Conservation (phyloP, 2,888 invertebrate species). For the Andrena dorsata region DNA sequence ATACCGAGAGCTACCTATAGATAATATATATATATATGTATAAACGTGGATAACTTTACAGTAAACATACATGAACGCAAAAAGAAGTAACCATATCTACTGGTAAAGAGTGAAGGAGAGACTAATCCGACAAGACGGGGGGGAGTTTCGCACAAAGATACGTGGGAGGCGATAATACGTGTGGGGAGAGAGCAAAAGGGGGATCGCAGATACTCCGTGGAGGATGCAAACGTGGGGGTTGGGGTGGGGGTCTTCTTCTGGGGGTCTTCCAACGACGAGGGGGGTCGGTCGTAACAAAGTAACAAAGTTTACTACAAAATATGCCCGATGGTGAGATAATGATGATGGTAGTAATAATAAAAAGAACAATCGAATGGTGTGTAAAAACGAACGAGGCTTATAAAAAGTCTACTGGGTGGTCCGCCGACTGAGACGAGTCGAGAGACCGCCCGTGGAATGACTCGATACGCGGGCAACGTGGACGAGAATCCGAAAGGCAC, state of each 20-base stretch:
- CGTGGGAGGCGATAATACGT: slow-evolving; percentile 23
- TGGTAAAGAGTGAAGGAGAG: slow-evolving; percentile 28
- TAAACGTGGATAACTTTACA: slow-evolving; percentile 78
- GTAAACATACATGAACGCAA: slow-evolving; percentile 78
- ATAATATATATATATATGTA: slow-evolving; percentile 35
- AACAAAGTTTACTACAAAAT: slow-evolving; percentile 68
- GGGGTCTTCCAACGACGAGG: slow-evolving; percentile 63
- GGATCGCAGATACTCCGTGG: slow-evolving; percentile 30
- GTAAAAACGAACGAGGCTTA: slow-evolving; percentile 58
- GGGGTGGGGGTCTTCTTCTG: neutral
- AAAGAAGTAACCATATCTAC: slow-evolving; percentile 58
- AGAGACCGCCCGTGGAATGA: slow-evolving; percentile 57
- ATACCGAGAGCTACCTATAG: slow-evolving; percentile 53
- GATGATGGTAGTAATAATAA: slow-evolving; percentile 27
- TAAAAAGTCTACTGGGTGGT: slow-evolving; percentile 44
- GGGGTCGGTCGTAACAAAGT: slow-evolving; percentile 67
- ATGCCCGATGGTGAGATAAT: slow-evolving; percentile 18
- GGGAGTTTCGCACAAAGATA: slow-evolving; percentile 36
- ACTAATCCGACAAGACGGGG: slow-evolving; percentile 43
- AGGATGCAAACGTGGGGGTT: slow-evolving; percentile 8
- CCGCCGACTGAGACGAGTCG: slow-evolving; percentile 31
- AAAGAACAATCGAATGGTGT: slow-evolving; percentile 20
- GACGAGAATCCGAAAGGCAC: slow-evolving; percentile 25
- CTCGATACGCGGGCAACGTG: slow-evolving; percentile 31
- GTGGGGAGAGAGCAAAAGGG: neutral